A percentile compares a stretch with the other conserved stretches of the same genome.
Evolutionary conservation across 2,888 invertebrate genomes (phyloP).

Genomic region (Odontocerum albicorne): DNA sequence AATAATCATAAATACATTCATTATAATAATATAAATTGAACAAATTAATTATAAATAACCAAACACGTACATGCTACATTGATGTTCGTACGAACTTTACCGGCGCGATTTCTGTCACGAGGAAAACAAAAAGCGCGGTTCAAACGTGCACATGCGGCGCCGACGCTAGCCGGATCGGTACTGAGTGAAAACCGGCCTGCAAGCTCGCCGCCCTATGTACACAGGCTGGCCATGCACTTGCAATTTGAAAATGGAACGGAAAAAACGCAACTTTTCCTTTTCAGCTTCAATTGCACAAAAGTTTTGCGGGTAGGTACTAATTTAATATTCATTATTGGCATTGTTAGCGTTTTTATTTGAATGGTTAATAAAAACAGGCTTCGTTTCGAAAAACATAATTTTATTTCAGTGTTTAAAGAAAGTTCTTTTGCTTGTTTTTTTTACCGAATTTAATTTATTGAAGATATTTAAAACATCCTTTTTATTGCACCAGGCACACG

Average conservation of each 20-base stretch:
- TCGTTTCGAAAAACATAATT: too few species aligned
- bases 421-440: too few species aligned
- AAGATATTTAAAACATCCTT: too few species aligned
- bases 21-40: background rate
- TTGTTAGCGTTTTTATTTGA: too few species aligned
- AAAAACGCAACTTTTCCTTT: background rate
- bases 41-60: background rate
- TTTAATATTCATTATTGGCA: too few species aligned
- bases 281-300: too few species aligned
- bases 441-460: too few species aligned
- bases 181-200: slow-evolving; percentile 7
- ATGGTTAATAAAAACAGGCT: too few species aligned
- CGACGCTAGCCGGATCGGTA: slow-evolving; percentile 26
- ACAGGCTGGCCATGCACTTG: background rate
- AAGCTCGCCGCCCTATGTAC: slow-evolving; percentile 2
- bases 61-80: background rate
- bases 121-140: slow-evolving; percentile 8
- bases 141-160: slow-evolving; percentile 16
- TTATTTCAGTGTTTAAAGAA: too few species aligned
- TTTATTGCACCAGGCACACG: too few species aligned
- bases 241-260: background rate
- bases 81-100: background rate
- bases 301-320: too few species aligned
- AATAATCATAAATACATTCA: too few species aligned
- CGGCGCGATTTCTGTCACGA: slow-evolving; percentile 4